Evolutionary conservation across 2,888 invertebrate genomes (phyloP), one percentile per base, ranked within the genome.

Genomic region (Drosophila histrio): DNA sequence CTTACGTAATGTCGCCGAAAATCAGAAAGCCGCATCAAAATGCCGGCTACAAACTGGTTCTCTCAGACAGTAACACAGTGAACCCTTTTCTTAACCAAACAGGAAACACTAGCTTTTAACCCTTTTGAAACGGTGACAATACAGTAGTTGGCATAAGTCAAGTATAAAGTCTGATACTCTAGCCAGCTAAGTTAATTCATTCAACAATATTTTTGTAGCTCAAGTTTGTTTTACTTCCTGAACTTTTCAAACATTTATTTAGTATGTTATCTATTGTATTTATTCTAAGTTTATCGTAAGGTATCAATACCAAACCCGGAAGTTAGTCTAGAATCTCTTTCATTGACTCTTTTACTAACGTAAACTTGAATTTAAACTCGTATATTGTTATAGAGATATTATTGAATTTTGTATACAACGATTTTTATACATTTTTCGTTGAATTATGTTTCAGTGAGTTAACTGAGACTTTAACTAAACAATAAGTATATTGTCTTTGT

Each of bases 1-100:
- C 64, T 84, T 82, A 88, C 83, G 79, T 84, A 80, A 83, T 85
- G 34, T 17, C 4, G 3, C 30, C 13, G 13, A 47, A 30, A 22
- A n/a, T 13, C 9, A 13, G n/a, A 30, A 17, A n/a, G 4, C 21
- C 0, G 8, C 22, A 24, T 21, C 15, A 21, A 13, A 21, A 15
- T 41, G 28, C 39, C 13, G 49, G 58, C 30, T 39, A 5, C 3
- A 47, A 57, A 41, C 30, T 39, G 38, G 57, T 58, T 19, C 13
- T 19, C 26, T 24, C 7, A 8, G 22, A 15, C 21, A 28, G 28
- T 26, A n/a, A 24, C 3, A 17, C 4, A 15, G 6, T 15, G 4
- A 24, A 43, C 6, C 8, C 50, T 13, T 38, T 2, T 3, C 2
- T n/a, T 15, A 13, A 8, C 15, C 1, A 11, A 17, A 34, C 1